Evolutionary conservation across 2,888 invertebrate species (phyloP), one percentile per base, ranked within the genome.

Genomic region (Pherbina coryleti): DNA sequence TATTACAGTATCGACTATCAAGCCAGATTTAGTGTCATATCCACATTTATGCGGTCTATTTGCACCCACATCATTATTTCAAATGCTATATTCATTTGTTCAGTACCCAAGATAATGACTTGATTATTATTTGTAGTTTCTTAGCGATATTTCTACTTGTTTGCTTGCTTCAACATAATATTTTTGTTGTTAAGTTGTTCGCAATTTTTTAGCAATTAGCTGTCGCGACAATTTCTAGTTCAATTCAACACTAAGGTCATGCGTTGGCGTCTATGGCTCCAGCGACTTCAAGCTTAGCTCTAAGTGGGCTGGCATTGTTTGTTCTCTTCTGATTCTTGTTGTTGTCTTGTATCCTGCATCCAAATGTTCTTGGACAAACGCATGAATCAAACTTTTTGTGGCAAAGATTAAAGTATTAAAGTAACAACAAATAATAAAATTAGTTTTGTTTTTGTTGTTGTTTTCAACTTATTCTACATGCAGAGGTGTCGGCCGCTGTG

Each of bases 251-350:
- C 53, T 19, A 11, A 22, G 9, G 4, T 8, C 19, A 37, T n/a
- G 67, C 22, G 67, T 67, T 67, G 67, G 67, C 67, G 34, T 67
- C 67, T 19, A 25, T 60, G 60, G 67, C 67, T 34, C 67, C 67
- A 67, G 8, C 44, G 34, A 17, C 22, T 9, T 60, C 28, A 60
- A 25, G 28, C 17, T 60, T 2, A 60, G 3, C 25, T 28, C n/a
- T 60, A 60, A n/a, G 71, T 70, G 70, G 70, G 34, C 55, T 71
- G 53, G 28, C 57, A 17, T 31, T 71, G 49, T 37, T 53, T 55
- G n/a, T 71, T 34, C 31, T 53, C 8, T 28, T 53, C 28, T 51
- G 7, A 34, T 60, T 75, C 49, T 66, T 64, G 22, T 55, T 55
- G 55, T 55, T 19, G 55, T 19, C 19, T 14, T 7, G 25, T 60